Evolutionary conservation across 2,888 invertebrate species (phyloP).

Genomic region (Agriopis leucophaearia): DNA sequence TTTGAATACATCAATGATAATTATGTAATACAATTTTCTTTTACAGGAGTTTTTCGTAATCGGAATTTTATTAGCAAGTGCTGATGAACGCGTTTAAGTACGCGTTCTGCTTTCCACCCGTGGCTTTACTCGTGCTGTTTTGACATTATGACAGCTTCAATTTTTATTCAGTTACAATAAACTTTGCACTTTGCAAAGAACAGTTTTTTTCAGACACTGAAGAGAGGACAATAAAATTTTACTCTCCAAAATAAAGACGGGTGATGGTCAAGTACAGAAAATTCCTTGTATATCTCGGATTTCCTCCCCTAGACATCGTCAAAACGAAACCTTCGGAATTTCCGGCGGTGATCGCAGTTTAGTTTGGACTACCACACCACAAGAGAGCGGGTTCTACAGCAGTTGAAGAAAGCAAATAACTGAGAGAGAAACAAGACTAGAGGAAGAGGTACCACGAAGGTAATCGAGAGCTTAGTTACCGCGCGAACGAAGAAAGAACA

Average conservation of each 20-base stretch:
- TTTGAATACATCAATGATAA: not conserved
- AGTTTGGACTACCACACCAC: conserved; percentile 99
- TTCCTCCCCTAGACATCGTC: conserved; percentile 93
- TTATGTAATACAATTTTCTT: not conserved
- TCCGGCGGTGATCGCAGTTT: conserved; percentile 96
- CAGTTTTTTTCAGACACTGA: too few relatives aligned
- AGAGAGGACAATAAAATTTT: too few relatives aligned
- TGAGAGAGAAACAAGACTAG: conserved; percentile 98
- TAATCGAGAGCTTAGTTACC: conserved; percentile 95
- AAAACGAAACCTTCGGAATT: conserved; percentile 96
- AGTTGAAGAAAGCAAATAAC: conserved; percentile 96
- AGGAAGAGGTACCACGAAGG: too few relatives aligned
- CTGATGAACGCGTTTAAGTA: not conserved
- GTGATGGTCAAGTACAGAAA: conserved; percentile 89
- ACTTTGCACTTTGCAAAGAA: too few relatives aligned
- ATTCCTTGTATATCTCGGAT: conserved; percentile 97
- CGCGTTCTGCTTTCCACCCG: too few relatives aligned
- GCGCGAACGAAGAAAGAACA: conserved; percentile 93
- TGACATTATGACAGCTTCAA: too few relatives aligned
- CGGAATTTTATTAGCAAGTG: not conserved
- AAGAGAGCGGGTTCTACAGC: conserved; percentile 97
- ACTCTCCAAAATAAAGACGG: too few relatives aligned
- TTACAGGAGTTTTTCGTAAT: not conserved
- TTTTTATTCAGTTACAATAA: too few relatives aligned
- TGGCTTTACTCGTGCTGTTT: too few relatives aligned